phyloP scores from a whole-genome alignment of 2,888 invertebrate genomes.

The Ceriagrion tenellum region DNA sequence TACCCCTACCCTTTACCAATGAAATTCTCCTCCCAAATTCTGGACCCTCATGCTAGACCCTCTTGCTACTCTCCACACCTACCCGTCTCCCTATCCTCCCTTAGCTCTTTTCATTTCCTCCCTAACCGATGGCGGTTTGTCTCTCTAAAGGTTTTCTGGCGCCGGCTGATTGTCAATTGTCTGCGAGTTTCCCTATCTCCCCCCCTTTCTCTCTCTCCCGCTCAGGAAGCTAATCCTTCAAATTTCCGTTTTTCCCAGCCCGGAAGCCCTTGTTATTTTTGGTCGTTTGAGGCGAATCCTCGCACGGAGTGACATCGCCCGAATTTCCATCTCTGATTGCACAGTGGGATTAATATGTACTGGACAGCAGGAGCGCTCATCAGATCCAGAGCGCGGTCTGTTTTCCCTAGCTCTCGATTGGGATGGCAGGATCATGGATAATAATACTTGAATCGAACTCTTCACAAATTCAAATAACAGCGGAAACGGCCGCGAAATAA shows the following conservation, averaged over 20 bases:
- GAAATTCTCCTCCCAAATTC: too few species aligned
- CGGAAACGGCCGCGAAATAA: too few species aligned
- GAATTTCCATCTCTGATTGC: neutral
- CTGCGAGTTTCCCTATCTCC: neutral
- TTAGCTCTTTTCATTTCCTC: slow-evolving; percentile 7
- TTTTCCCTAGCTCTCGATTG: neutral
- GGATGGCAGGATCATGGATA: too few species aligned
- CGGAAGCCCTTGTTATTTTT: neutral
- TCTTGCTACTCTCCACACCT: too few species aligned
- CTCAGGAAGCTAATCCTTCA: slow-evolving; percentile 13
- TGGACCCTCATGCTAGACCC: too few species aligned
- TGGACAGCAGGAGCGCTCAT: neutral
- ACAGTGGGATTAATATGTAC: neutral
- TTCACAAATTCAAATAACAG: too few species aligned
- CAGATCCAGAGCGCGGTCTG: neutral
- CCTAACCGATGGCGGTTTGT: neutral
- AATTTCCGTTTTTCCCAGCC: neutral
- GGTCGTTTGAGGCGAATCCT: neutral
- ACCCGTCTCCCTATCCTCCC: neutral
- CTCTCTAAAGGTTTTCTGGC: neutral
- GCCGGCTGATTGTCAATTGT: neutral
- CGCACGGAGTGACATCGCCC: neutral
- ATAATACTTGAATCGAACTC: too few species aligned
- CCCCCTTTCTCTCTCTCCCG: neutral
- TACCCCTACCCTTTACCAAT: too few species aligned